phyloP scores from a whole-genome alignment of 2,797 vertebrate genomes.

The Tinamus major region DNA sequence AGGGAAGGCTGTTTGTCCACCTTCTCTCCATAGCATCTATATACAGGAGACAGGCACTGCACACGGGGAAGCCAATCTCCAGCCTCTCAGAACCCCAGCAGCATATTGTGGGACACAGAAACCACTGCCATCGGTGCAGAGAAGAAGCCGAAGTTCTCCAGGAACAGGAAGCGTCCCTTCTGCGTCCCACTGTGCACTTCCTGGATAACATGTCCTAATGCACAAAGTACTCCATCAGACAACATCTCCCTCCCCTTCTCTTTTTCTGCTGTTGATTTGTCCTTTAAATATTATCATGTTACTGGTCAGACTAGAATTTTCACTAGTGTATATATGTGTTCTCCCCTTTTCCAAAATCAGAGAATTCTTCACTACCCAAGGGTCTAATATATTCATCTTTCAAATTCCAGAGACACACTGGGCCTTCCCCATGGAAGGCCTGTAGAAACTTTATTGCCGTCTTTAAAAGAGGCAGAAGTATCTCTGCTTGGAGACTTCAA shows the following conservation, averaged over 20 bases:
- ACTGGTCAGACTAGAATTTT: background rate
- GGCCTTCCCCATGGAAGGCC: conserved; percentile 33
- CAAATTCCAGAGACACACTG: background rate
- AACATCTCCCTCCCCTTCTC: background rate
- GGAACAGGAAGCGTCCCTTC: background rate
- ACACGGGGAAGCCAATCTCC: accelerated
- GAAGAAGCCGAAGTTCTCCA: background rate
- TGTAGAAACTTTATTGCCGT: conserved; percentile 51
- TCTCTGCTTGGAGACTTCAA: conserved; percentile 47
- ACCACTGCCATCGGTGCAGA: background rate
- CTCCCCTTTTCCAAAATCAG: background rate
- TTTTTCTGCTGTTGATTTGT: background rate
- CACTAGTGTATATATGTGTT: background rate
- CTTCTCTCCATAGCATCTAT: background rate
- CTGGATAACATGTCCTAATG: background rate
- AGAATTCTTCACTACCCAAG: background rate
- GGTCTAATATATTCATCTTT: background rate
- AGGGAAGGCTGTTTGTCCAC: background rate
- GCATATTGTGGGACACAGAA: background rate
- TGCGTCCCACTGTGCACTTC: background rate
- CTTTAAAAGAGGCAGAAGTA: conserved; percentile 46
- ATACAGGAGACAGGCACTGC: background rate
- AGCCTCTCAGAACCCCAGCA: background rate
- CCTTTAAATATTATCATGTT: background rate
- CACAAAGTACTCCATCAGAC: accelerated